Percentiles rank a stretch among this genome's conserved stretches.
Conservation (phyloP, 1,140 invertebrate species). For the Calliopsis andreniformis region DNA sequence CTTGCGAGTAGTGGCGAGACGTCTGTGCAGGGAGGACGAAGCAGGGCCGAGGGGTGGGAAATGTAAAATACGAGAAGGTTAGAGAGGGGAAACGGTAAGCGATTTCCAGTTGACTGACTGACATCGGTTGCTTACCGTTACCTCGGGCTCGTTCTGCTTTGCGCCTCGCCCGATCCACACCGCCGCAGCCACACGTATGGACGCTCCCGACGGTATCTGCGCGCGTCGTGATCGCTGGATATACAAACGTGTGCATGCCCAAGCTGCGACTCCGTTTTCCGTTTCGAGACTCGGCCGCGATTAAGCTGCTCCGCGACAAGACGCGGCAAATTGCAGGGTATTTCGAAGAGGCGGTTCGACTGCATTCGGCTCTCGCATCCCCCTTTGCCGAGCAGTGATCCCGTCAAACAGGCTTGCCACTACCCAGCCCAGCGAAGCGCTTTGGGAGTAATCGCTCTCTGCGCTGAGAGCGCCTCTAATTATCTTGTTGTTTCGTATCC, state of each 20-base stretch:
- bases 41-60: constrained; percentile 2
- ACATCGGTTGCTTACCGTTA: constrained; percentile 66
- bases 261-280: constrained; percentile 43
- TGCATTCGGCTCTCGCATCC: neutral
- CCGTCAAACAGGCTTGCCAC: constrained; percentile 35
- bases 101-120: constrained; percentile 77
- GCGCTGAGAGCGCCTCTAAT: neutral
- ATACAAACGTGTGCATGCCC: constrained; percentile 17
- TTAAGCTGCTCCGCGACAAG: constrained; percentile 57
- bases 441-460: constrained; percentile 13
- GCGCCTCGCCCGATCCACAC: constrained; percentile 36
- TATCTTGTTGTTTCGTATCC: constrained; percentile 17
- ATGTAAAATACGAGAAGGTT: constrained; percentile 40
- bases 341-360: constrained; percentile 47
- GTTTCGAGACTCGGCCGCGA: constrained; percentile 43
- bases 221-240: constrained; percentile 3
- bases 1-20: neutral
- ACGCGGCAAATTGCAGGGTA: constrained; percentile 55
- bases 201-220: neutral
- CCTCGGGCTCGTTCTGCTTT: constrained; percentile 34
- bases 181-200: neutral
- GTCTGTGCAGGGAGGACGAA: constrained; percentile 19
- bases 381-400: constrained; percentile 9
- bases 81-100: constrained; percentile 71
- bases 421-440: neutral